phyloP scores from a whole-genome alignment of 1,140 invertebrate genomes.

The Drosophila paulistorum region DNA sequence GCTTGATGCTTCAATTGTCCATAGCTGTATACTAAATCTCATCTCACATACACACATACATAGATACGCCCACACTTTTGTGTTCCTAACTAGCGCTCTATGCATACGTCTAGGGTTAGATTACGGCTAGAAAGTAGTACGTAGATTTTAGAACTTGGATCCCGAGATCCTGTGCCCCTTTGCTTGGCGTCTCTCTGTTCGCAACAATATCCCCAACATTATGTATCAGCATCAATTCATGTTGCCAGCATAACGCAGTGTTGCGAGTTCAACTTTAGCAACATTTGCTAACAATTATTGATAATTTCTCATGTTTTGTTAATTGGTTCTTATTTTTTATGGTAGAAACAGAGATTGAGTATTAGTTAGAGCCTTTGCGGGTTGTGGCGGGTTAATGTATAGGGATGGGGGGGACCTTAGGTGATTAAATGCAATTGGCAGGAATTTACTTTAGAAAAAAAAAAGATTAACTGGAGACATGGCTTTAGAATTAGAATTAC shows the following conservation, averaged over 20 bases:
- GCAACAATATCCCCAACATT: background rate
- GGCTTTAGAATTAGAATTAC: slow-evolving; percentile 33
- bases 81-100: slow-evolving; percentile 60
- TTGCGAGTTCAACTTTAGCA: slow-evolving; percentile 1
- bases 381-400: slow-evolving; percentile 35
- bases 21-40: slow-evolving; percentile 25
- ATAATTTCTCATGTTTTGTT: background rate
- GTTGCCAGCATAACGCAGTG: background rate
- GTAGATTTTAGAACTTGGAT: background rate
- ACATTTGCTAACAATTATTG: background rate
- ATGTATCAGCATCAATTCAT: too few species aligned
- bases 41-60: slow-evolving; percentile 13
- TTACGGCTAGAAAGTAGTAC: background rate
- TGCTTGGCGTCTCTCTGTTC: background rate
- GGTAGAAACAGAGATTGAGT: background rate
- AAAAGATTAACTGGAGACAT: slow-evolving; percentile 1
- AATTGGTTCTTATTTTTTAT: background rate
- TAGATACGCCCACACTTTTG: slow-evolving; percentile 47
- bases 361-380: slow-evolving; percentile 25
- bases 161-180: background rate
- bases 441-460: slow-evolving; percentile 3
- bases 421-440: slow-evolving; percentile 30
- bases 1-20: slow-evolving; percentile 22
- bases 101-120: slow-evolving; percentile 19
- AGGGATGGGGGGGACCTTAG: slow-evolving; percentile 1